Evolutionary conservation across 2,888 invertebrate genomes (phyloP), one percentile per base, ranked within the genome.

Genomic region (Cabera pusaria): DNA sequence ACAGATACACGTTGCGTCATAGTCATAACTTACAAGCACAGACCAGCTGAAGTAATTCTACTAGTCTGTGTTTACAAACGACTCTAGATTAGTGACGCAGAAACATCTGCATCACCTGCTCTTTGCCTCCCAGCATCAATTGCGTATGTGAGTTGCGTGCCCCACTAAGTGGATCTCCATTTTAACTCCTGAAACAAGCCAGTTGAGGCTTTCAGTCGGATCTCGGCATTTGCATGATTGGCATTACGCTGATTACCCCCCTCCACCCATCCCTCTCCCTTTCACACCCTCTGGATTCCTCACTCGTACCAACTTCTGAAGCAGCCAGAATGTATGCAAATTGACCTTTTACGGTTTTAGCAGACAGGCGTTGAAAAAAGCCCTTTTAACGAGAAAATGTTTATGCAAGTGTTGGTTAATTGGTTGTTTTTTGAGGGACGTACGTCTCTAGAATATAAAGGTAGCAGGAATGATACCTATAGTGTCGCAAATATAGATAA

Each of bases 121-220:
- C 79, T 77, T 44, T 80, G 77, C 8, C 39, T 16, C 27, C 33
- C 45, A 56, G 64, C 80, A 79, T 80, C 81, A 77, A 82, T 86
- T 85, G 83, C 83, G 85, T 86, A 86, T 86, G 86, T 84, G 83
- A 79, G 86, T 56, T 76, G 84, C 86, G 87, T 86, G 78, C 66
- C 73, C 70, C 74, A 73, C 80, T 87, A 87, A 88, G 85, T 88
- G 87, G 86, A 86, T 88, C 86, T 86, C 81, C 86, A 87, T 88
- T 88, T 88, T 88, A 88, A 87, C 87, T 88, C 86, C 86, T 87
- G 87, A 86, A 88, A 87, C 87, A 85, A 86, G 83, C 83, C 80
- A 77, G 83, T 82, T 81, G 83, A 81, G 78, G 87, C 86, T 87
- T 86, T 88, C 87, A 88, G 85, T 80, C 70, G 86, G 81, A 84